Evolutionary conservation across 2,797 vertebrate genomes (phyloP), one percentile per base, ranked within the genome.

Genomic region (Helostoma temminkii): DNA sequence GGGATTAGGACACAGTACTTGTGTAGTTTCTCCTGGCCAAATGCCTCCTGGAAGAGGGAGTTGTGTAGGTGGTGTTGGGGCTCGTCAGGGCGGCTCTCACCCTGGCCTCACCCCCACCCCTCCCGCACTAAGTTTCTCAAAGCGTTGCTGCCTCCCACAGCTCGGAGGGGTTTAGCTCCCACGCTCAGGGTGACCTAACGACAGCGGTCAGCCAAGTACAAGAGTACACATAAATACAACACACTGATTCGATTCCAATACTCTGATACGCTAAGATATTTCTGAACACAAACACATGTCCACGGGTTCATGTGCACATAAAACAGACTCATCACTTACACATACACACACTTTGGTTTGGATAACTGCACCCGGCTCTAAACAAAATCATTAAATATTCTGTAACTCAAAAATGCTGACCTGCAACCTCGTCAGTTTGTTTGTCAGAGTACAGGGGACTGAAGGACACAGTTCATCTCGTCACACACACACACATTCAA

Each of bases 121-220:
- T 14, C 26, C 2, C 57, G 39, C 64, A 46, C 79, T 63, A 26
- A 24, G 8, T 39, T 36, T 47, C 32, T 61, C 46, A 65, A 36
- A 73, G 43, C 16, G 26, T 25, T 1, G 3, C 49, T 14, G 32
- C 36, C 61, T 74, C 53, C 72, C 63, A 61, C 58, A 30, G 45
- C 61, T 61, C 57, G 1, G 41, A 46, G 45, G 21, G 9, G 28
- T 39, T 77, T 14, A 39, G 49, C 46, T 89, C 84, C 72, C 86
- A 87, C 74, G 78, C 81, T 76, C 83, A 4, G 18, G 0, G 15
- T 80, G 83, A 84, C 86, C 87, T 59, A 32, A 14, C 46, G 41
- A 21, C 56, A 55, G 28, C 12, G 12, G 47, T 14, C 30, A 56
- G 39, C 63, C 56, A 39, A 78, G 39, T 59, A 26, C 39, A 78